phyloP scores from a whole-genome alignment of 2,797 vertebrate genomes.

The Chloroceryle amazona region DNA sequence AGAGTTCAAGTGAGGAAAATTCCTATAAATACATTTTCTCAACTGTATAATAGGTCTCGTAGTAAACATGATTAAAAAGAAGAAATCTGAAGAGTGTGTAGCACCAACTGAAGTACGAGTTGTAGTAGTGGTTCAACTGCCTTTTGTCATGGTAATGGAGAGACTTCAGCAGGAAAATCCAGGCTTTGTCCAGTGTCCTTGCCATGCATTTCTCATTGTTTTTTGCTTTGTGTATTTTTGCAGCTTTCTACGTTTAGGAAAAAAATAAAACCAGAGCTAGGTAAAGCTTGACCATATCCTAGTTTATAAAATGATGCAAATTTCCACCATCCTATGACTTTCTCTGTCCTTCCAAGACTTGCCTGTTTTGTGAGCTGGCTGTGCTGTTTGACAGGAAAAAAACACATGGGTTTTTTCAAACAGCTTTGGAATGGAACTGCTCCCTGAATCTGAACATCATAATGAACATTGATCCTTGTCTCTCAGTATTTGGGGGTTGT shows the following conservation, averaged over 20 bases:
- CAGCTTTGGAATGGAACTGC: conserved; percentile 16
- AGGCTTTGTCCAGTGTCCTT: neutral
- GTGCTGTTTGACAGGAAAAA: conserved; percentile 9
- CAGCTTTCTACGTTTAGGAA: neutral
- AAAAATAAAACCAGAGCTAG: neutral
- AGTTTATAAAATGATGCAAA: neutral
- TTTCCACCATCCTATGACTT: neutral
- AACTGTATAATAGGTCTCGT: too few species aligned
- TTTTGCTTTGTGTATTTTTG: neutral
- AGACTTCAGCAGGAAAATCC: neutral
- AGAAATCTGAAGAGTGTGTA: neutral
- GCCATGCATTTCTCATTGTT: neutral
- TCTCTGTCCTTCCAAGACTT: neutral
- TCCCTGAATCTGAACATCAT: conserved; percentile 17
- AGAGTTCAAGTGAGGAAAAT: too few species aligned
- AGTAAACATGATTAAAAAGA: too few species aligned
- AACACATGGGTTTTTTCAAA: neutral
- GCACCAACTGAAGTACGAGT: neutral
- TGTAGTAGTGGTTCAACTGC: neutral
- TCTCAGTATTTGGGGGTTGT: neutral
- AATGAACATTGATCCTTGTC: neutral
- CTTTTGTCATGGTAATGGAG: neutral
- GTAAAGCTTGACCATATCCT: neutral
- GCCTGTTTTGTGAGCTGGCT: neutral
- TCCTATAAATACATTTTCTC: too few species aligned